Evolutionary conservation across 2,888 invertebrate species (phyloP).

Genomic region (Anticlea derivata): DNA sequence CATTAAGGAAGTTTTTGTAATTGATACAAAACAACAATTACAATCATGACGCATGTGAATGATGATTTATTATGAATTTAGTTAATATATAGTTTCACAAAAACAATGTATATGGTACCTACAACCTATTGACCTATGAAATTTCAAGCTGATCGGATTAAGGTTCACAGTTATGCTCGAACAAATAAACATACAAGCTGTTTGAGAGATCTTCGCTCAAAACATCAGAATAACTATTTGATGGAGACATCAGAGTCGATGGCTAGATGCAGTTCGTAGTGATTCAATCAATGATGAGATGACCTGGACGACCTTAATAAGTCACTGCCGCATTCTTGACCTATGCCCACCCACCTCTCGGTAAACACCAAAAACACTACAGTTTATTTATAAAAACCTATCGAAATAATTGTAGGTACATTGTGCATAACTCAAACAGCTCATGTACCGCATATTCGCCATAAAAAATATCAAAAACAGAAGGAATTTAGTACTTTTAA

Average conservation of each 20-base stretch:
- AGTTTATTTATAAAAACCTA: conserved; percentile 29
- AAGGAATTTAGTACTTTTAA: too few species aligned
- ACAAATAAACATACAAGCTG: too few species aligned
- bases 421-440: background rate
- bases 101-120: too few species aligned
- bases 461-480: background rate
- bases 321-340: conserved; percentile 56
- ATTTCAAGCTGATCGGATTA: conserved; percentile 2
- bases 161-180: too few species aligned
- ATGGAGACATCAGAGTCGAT: conserved; percentile 1
- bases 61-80: background rate
- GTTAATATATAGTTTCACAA: background rate
- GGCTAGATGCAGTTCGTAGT: conserved; percentile 36
- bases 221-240: background rate
- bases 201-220: too few species aligned
- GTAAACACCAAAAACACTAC: conserved; percentile 39
- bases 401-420: conserved; percentile 9
- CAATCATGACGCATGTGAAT: background rate
- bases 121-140: too few species aligned
- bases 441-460: background rate
- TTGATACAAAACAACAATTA: too few species aligned
- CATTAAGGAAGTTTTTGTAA: too few species aligned
- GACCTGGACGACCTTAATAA: conserved; percentile 45
- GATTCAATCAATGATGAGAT: conserved; percentile 40
- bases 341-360: conserved; percentile 41